phyloP scores from a whole-genome alignment of 2,888 invertebrate species.

The Drosophila mettleri region DNA sequence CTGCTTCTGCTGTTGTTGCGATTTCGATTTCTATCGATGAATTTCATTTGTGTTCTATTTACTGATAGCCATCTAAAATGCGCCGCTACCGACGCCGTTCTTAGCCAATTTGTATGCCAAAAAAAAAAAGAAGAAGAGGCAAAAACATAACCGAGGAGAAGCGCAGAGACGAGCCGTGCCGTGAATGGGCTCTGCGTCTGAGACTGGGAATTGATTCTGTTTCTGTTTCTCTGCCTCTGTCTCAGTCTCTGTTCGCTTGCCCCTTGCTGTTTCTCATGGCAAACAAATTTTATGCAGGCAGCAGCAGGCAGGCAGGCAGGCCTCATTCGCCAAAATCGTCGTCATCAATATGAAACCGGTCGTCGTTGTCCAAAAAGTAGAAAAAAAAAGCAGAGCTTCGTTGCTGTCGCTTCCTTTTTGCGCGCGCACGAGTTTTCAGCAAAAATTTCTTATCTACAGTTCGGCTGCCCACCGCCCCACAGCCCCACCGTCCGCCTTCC shows the following conservation, averaged over 20 bases:
- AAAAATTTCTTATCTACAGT: constrained; percentile 76
- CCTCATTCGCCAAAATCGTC: constrained; percentile 47
- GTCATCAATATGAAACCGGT: constrained; percentile 73
- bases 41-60: constrained; percentile 83
- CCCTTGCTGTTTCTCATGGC: constrained; percentile 61
- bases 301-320: constrained; percentile 40
- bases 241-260: constrained; percentile 18
- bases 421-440: constrained; percentile 78
- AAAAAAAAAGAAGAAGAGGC: background rate
- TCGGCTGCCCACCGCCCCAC: background rate
- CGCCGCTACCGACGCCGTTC: constrained; percentile 72
- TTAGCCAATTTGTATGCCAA: constrained; percentile 72
- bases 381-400: constrained; percentile 7
- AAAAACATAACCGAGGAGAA: constrained; percentile 5
- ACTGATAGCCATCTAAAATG: constrained; percentile 83
- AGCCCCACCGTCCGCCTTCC: background rate
- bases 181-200: constrained; percentile 10
- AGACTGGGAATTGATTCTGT: constrained; percentile 17
- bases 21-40: constrained; percentile 83
- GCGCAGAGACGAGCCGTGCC: background rate
- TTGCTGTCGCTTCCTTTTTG: constrained; percentile 69
- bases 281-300: constrained; percentile 79
- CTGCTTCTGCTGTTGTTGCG: constrained; percentile 41
- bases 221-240: background rate
- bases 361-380: constrained; percentile 16